Percentiles rank a stretch among this genome's conserved stretches.
phyloP scores from a whole-genome alignment of 2,797 vertebrate species.

The Potorous gilbertii region DNA sequence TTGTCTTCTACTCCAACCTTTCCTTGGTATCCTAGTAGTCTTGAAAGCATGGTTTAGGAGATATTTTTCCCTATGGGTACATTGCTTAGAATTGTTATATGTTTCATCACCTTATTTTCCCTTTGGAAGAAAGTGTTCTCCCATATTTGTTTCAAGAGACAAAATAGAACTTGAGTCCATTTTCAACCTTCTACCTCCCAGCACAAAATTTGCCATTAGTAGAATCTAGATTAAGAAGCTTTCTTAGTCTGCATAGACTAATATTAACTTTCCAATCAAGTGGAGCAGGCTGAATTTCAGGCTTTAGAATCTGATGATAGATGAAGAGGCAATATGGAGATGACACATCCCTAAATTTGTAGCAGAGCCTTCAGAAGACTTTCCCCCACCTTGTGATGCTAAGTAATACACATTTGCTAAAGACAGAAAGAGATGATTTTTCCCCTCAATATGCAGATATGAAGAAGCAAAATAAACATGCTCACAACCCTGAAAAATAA shows the following conservation, averaged over 20 bases:
- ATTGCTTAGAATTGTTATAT: neutral
- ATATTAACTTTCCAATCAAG: constrained; percentile 81
- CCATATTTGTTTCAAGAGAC: constrained; percentile 13
- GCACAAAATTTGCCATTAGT: constrained; percentile 38
- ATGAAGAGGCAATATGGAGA: constrained; percentile 69
- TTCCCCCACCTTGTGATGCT: constrained; percentile 60
- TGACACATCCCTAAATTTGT: constrained; percentile 72
- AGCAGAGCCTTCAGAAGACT: constrained; percentile 69
- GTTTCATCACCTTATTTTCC: constrained; percentile 40
- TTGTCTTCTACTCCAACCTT: neutral
- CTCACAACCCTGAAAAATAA: neutral
- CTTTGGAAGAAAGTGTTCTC: constrained; percentile 27
- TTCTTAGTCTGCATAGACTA: constrained; percentile 74
- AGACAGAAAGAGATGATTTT: constrained; percentile 44
- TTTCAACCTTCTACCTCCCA: constrained; percentile 42
- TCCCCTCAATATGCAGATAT: neutral
- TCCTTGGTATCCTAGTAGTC: neutral
- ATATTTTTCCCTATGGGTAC: neutral
- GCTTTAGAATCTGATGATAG: constrained; percentile 78
- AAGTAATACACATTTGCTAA: constrained; percentile 72
- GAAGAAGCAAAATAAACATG: neutral
- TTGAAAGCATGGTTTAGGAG: neutral
- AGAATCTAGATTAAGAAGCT: constrained; percentile 68
- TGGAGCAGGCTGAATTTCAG: constrained; percentile 75
- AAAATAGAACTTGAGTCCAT: constrained; percentile 42